Evolutionary conservation across 2,888 invertebrate genomes (phyloP).

Genomic region (Smittia sp.): DNA sequence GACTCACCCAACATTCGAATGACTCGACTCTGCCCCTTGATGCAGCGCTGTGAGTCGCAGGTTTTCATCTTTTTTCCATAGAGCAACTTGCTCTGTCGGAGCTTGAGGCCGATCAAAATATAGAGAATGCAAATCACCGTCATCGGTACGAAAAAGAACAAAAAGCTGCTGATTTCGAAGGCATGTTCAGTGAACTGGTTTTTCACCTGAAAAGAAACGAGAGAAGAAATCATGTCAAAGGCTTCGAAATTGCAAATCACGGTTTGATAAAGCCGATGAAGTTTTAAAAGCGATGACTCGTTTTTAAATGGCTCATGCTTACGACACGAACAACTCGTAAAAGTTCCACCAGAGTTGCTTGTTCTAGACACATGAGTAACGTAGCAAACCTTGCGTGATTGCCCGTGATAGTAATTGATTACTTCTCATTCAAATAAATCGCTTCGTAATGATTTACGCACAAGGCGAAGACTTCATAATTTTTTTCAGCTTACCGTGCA

Average conservation of each 20-base stretch:
- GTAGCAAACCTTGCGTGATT: too few relatives aligned
- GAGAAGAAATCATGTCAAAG: background rate
- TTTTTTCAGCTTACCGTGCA: conserved; percentile 49
- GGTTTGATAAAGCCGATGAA: too few relatives aligned
- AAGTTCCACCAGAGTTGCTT: too few relatives aligned
- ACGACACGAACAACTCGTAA: too few relatives aligned
- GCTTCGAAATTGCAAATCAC: background rate
- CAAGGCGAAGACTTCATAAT: background rate
- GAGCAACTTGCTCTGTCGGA: conserved; percentile 63
- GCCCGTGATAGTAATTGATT: too few relatives aligned
- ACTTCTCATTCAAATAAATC: too few relatives aligned
- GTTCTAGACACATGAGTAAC: too few relatives aligned
- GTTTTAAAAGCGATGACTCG: too few relatives aligned
- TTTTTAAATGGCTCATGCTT: too few relatives aligned
- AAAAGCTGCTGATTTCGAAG: conserved; percentile 74
- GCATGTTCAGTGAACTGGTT: conserved; percentile 60
- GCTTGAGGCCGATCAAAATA: conserved; percentile 69
- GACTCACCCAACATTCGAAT: conserved; percentile 78
- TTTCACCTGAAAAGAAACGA: conserved; percentile 50
- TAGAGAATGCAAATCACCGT: conserved; percentile 80
- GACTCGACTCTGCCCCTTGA: conserved; percentile 60
- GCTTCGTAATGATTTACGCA: too few relatives aligned
- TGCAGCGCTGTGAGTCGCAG: conserved; percentile 43
- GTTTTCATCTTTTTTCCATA: conserved; percentile 59
- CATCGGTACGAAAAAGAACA: conserved; percentile 87